Conservation (phyloP, 2,797 vertebrate species). For the Siniperca undulata region DNA sequence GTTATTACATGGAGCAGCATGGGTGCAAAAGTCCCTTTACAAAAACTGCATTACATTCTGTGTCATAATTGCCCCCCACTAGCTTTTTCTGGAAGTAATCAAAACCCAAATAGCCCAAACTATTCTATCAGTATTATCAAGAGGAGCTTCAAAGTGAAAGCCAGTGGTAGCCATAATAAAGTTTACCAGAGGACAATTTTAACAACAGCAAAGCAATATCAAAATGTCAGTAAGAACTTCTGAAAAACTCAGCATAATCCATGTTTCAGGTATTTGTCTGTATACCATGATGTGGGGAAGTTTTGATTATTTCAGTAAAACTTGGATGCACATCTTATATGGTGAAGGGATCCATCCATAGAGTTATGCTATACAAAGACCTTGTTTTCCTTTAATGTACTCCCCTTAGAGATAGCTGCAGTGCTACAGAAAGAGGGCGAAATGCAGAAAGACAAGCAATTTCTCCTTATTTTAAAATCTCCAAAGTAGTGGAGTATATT, state of each 20-base stretch:
- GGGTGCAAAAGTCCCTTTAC: not conserved
- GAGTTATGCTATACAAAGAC: not conserved
- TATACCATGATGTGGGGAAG: not conserved
- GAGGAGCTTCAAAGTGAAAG: not conserved
- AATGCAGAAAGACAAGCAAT: not conserved
- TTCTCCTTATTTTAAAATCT: not conserved
- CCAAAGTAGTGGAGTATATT: not conserved
- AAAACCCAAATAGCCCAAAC: not conserved
- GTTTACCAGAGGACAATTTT: not conserved
- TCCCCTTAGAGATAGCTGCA: not conserved
- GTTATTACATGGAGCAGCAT: not conserved
- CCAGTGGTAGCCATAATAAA: not conserved
- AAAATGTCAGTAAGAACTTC: not conserved
- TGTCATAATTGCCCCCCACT: not conserved
- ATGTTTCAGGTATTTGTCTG: constrained; percentile 2
- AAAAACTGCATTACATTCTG: not conserved
- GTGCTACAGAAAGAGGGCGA: not conserved
- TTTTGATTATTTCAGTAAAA: constrained; percentile 14
- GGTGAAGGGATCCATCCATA: not conserved
- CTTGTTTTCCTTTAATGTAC: not conserved
- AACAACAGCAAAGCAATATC: constrained; percentile 5
- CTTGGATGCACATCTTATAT: not conserved
- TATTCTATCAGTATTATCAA: constrained; percentile 2
- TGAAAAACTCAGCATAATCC: constrained; percentile 2
- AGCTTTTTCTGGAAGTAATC: not conserved